phyloP scores from a whole-genome alignment of 2,888 invertebrate genomes.

The Drosophila neotestacea region DNA sequence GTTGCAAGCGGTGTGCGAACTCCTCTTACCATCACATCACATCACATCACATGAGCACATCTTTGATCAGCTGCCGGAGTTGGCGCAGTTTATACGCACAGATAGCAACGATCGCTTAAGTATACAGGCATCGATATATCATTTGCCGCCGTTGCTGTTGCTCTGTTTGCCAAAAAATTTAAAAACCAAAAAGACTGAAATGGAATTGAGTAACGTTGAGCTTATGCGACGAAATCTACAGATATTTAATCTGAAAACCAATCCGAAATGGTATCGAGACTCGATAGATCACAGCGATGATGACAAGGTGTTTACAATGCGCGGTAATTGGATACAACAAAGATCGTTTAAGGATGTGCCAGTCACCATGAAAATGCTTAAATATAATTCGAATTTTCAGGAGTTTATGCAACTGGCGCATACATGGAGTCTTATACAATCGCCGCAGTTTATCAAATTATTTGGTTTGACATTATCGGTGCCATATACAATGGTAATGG shows the following conservation, averaged over 20 bases:
- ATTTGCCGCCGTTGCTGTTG: conserved; percentile 83
- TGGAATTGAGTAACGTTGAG: conserved; percentile 82
- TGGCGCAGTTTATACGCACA: conserved; percentile 82
- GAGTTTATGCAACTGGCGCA: conserved; percentile 92
- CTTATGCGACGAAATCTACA: conserved; percentile 83
- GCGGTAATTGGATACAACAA: conserved; percentile 91
- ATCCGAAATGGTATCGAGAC: conserved; percentile 85
- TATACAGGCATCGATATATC: conserved; percentile 94
- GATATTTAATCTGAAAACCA: conserved; percentile 83
- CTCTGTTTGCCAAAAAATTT: conserved; percentile 84
- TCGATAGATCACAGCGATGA: conserved; percentile 88
- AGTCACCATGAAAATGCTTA: conserved; percentile 92
- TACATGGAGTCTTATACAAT: conserved; percentile 92
- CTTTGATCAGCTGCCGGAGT: conserved; percentile 79
- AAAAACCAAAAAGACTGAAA: conserved; percentile 84
- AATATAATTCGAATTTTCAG: conserved; percentile 88
- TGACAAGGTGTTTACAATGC: conserved; percentile 89
- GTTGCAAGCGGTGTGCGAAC: too few species aligned
- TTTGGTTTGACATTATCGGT: conserved; percentile 92
- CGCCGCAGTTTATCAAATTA: conserved; percentile 90
- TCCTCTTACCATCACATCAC: too few species aligned
- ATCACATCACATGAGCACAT: conserved; percentile 53
- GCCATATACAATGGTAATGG: conserved; percentile 92
- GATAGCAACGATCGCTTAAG: conserved; percentile 84
- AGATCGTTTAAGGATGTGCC: conserved; percentile 90